These are phyloP conservation scores for Otocyon megalotis DNA, from an alignment of 2,113 vertebrate genomes.

Conservation along the genomic window DNA sequence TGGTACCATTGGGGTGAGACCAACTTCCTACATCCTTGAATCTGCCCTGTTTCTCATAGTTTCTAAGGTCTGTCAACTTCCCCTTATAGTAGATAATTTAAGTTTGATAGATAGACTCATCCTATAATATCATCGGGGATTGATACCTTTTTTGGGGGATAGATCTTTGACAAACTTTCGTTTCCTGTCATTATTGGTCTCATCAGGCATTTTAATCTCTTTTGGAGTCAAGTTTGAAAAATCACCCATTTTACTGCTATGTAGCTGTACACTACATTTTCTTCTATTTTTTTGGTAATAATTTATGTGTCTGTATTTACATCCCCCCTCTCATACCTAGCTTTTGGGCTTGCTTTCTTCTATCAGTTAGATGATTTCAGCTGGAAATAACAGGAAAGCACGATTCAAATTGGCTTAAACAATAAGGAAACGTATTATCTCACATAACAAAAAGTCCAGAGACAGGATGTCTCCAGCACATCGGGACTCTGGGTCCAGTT, in stretches of 20 bases:
- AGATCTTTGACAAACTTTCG: background rate
- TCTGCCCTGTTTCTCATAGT: background rate
- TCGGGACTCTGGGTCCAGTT: background rate
- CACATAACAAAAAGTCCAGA: slow-evolving; percentile 19
- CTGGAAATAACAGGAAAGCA: slow-evolving; percentile 72
- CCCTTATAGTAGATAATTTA: background rate
- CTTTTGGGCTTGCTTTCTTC: background rate
- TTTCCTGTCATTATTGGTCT: background rate
- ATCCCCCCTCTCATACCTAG: too few species aligned
- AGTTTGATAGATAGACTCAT: background rate
- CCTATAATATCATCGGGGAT: background rate
- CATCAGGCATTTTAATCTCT: background rate
- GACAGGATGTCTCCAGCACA: background rate
- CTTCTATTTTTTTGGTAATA: background rate
- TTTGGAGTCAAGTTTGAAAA: slow-evolving; percentile 14
- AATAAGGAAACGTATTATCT: slow-evolving; percentile 65
- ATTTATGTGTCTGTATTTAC: background rate
- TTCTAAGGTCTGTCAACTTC: background rate
- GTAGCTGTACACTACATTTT: background rate
- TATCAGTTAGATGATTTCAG: slow-evolving; percentile 14
- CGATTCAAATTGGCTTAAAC: background rate
- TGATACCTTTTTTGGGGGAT: background rate
- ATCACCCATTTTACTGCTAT: background rate
- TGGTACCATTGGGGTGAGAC: too few species aligned
- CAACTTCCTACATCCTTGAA: background rate